Base-by-base conservation (phyloP, 2,797 vertebrate species). In the Eulemur rubriventer region DNA sequence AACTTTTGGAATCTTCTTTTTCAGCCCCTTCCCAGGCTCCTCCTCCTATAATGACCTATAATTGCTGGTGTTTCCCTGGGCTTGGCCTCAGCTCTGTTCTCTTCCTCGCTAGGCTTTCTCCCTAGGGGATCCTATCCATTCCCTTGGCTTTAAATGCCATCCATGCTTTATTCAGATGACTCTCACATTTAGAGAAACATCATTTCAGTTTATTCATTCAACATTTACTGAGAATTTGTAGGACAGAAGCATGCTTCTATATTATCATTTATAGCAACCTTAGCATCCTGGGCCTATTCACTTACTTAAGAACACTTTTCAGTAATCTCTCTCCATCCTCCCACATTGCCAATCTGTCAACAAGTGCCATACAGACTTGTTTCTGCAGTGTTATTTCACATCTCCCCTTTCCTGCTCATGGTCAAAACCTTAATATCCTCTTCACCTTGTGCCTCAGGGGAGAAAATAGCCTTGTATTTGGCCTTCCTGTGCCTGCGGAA, bases 151-250 rank as follows among this genome's bases (percentile, higher is more conserved):
- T 78, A 96, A 95, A 95, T 88, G 65, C 9, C 43, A 75, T 55
- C 41, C 38, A 65, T 65, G 43, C 46, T 94, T 94, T 89, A 73
- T 89, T 88, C 94, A 70, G 33, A 35, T 70, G 70, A 30, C 33
- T 88, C 67, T 70, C 22, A 65, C 33, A 86, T 88, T 84, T 69
- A 81, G 26, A 81, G 30, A 30, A 48, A 82, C 52, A 57, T 22
- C 24, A 80, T 46, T 75, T 46, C 85, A 70, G 43, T 93, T 79
- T 52, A 93, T 94, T 89, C 57, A 95, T 88, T 85, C n/a, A 61
- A 67, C 43, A 89, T 93, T 93, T 91, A 52, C 28, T 75, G 63
- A 89, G 73, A 69, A 70, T 93, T 65, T 85, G 4, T 12, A 89
- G 33, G 46, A 91, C 6, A 75, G 50, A 67, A 84, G 35, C 9